Evolutionary conservation across 1,140 invertebrate species (phyloP), one percentile per base, ranked within the genome.

Genomic region (Lucilia cuprina): DNA sequence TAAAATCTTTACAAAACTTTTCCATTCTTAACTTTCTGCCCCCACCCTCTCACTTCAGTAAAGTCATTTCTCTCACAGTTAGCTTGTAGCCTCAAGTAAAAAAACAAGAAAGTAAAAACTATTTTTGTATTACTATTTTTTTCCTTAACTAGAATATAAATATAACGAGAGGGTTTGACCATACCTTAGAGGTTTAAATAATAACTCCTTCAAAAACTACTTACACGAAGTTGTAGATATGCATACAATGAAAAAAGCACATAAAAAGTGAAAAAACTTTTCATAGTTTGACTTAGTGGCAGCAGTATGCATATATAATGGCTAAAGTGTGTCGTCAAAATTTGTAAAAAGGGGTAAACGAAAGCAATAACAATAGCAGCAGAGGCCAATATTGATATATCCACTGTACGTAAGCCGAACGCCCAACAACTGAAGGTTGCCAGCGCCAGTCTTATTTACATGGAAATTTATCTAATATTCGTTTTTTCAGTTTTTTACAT

Each of bases 171-270:
- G 77, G 41, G 77, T 80, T 80, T 80, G 77, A 80, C 77, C 77
- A 80, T 80, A 80, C 77, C 77, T 80, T 80, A 25, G 77, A 80
- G 77, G 77, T 80, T 80, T 50, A 80, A 49, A 80, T 80, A 80
- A 80, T 80, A 80, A 80, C 8, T 49, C 41, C 77, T 49, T 80
- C 19, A 21, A 80, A 70, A 70, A 60, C 55, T 60, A 60, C 55
- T 60, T 70, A 70, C n/a, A 0, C 5, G 21, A 21, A 70, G 65
- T 70, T 70, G 65, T 8, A 2, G 19, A 70, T 30, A 30, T 30
- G 25, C 25, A 30, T 3, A 30, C 25, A 19, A 8, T 10, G 50
- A 17, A 55, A 55, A 55, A 55, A 55, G 13, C 12, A 55, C 50
- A 55, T 55, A 10, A 55, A 12, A 17, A 55, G 17, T 0, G 50